Evolutionary conservation across 2,797 vertebrate species (phyloP), one percentile per base, ranked within the genome.

Genomic region (Rhincodon typus): DNA sequence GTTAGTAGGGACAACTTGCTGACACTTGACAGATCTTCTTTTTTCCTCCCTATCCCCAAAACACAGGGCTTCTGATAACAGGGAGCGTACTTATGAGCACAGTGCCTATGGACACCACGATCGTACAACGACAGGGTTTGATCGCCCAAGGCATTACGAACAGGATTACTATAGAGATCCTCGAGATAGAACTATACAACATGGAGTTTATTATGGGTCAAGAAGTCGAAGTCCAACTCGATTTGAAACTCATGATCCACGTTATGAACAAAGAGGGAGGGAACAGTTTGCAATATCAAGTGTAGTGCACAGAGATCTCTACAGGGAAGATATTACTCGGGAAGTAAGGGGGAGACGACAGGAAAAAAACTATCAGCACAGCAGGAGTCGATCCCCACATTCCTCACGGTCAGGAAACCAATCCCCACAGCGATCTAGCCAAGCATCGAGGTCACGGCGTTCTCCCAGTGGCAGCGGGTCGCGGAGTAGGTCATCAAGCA

Each of bases 21-120:
- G 57, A 95, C 74, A 70, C 94, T 97, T 98, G 98, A 97, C 96
- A 96, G 97, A 96, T 96, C 96, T 96, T 96, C 97, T 97, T 96
- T 96, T 96, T 96, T 96, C 97, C 97, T 94, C 96, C 97, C 97
- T 97, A 97, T 97, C 97, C 97, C 97, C 97, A 96, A 50, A 72
- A 72, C 94, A 97, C 98, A 99, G 99, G 98, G 98, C 98, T 97
- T 98, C 98, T 97, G 99, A 99, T 96, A 98, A 98, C 97, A 99
- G 99, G 97, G 99, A 99, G 97, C 98, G 99, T 97, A 97, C 98
- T 96, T 99, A 99, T 96, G 99, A 99, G 98, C 99, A 99, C 98
- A 98, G 98, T 98, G 98, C 99, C 98, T 99, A 99, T 97, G 99
- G 99, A 98, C 99, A 99, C 98, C 99, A 99, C 96, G 99, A 99